Base-by-base conservation (phyloP, 2,797 vertebrate genomes). In the Phrynocephalus guinanensis region DNA sequence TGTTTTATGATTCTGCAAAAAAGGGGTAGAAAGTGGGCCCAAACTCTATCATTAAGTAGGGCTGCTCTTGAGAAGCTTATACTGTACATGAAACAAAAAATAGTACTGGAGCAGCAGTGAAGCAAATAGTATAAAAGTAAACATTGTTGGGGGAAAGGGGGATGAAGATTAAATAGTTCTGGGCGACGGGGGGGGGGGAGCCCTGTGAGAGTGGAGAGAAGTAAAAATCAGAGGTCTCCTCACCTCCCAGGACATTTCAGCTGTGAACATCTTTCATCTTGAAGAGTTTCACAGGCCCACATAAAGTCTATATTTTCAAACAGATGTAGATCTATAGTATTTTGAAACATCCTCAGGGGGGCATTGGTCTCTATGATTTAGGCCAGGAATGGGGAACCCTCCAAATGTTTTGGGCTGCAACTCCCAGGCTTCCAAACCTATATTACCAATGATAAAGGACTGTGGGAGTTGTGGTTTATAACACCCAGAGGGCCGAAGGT, bases 311-410 rank as follows among this genome's bases (percentile, higher is more conserved):
- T 68, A 18, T 72, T 50, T 88, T 67, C 79, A 78, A 18, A 20
- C 78, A 66, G 44, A 73, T 75, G 50, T 18, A 84, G 72, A 71
- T 38, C 24, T 6, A 79, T 66, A 13, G 28, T 67, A 5, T 75
- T 80, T 88, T 30, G 56, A 84, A 79, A 79, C 68, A 78, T 56
- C 26, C 56, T 84, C 9, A 33, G 38, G 24, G 56, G 38, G 38
- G 38, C 3, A 44, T 44, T 44, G 38, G 38, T 44, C 38, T 44
- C 38, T 44, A 44, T 44, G 38, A 44, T 44, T 4, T 44, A 44
- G 38, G 38, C 38, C 38, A 44, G 38, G 5, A 44, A 44, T 44
- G 38, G 38, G 38, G 38, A 44, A 44, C 38, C 38, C 38, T 44
- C 38, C 38, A 44, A 44, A 44, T 44, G 38, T 44, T 44, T 44